These are phyloP conservation scores for Philereme vetulata DNA, from an alignment of 2,888 invertebrate genomes.

Conservation along the genomic window DNA sequence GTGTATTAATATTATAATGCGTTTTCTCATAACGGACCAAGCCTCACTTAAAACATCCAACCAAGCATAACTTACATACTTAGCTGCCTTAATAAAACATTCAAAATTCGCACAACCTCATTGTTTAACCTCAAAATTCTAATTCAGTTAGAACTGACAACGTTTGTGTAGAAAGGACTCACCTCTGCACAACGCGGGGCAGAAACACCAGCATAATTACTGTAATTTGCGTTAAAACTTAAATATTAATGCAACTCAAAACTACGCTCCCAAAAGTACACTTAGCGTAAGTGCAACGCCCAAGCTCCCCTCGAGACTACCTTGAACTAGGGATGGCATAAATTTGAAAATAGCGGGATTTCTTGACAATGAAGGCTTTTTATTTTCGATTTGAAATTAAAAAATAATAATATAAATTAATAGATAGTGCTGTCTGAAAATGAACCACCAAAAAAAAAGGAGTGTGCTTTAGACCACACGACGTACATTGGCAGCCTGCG, in stretches of 20 bases:
- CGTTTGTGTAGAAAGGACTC: constrained; percentile 14
- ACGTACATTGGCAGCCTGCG: too few species aligned
- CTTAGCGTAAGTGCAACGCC: constrained; percentile 31
- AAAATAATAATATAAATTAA: too few species aligned
- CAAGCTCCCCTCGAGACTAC: constrained; percentile 19
- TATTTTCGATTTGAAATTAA: too few species aligned
- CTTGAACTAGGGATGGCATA: constrained; percentile 23
- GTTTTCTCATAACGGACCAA: too few species aligned
- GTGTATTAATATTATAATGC: too few species aligned
- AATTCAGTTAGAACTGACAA: constrained; percentile 8
- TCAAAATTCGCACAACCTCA: constrained; percentile 2
- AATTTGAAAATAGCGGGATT: constrained; percentile 3
- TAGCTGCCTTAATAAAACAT: neutral
- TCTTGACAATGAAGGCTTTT: too few species aligned
- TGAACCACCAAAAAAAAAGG: too few species aligned
- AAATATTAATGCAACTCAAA: constrained; percentile 28
- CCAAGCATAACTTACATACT: too few species aligned
- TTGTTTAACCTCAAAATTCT: constrained; percentile 9
- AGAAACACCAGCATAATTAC: constrained; percentile 26
- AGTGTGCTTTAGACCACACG: too few species aligned
- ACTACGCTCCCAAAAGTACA: constrained; percentile 26
- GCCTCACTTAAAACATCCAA: too few species aligned
- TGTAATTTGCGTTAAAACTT: constrained; percentile 26
- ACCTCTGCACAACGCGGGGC: constrained; percentile 22
- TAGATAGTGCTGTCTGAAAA: too few species aligned